phyloP scores from a whole-genome alignment of 2,888 invertebrate genomes.

The Colostygia pectinataria region DNA sequence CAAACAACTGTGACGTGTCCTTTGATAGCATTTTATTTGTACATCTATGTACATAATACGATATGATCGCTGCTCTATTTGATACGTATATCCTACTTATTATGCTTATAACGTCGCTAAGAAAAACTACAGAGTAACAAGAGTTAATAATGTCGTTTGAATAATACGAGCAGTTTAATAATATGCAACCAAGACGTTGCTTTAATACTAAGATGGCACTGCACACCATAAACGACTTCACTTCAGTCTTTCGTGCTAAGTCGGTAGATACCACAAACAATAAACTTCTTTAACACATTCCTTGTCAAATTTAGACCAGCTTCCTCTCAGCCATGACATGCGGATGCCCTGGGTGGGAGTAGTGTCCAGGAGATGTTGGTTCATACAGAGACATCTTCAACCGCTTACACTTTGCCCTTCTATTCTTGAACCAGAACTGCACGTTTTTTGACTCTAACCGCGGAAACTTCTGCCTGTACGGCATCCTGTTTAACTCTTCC shows the following conservation, averaged over 20 bases:
- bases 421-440: conserved; percentile 99
- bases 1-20: conserved; percentile 53
- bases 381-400: conserved; percentile 95
- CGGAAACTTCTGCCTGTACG: conserved; percentile 98
- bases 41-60: conserved; percentile 55
- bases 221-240: conserved; percentile 69
- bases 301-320: conserved; percentile 56
- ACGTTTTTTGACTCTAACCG: conserved; percentile 99
- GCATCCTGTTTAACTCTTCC: conserved; percentile 97
- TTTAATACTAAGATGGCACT: conserved; percentile 81
- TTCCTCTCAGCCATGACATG: conserved; percentile 81
- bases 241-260: conserved; percentile 74
- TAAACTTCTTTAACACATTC: conserved; percentile 18
- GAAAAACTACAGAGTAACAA: conserved; percentile 48
- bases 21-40: conserved; percentile 53
- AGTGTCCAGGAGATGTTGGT: conserved; percentile 85
- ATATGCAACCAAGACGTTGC: conserved; percentile 42
- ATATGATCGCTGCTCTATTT: conserved; percentile 51
- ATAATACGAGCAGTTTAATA: conserved; percentile 58
- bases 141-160: conserved; percentile 50
- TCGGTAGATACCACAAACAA: conserved; percentile 46
- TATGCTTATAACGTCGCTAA: conserved; percentile 35
- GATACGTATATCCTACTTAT: conserved; percentile 34
- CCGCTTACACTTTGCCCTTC: conserved; percentile 98
- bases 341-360: conserved; percentile 79